Conservation (phyloP, 2,797 vertebrate genomes). For the Peromyscus nudipes region DNA sequence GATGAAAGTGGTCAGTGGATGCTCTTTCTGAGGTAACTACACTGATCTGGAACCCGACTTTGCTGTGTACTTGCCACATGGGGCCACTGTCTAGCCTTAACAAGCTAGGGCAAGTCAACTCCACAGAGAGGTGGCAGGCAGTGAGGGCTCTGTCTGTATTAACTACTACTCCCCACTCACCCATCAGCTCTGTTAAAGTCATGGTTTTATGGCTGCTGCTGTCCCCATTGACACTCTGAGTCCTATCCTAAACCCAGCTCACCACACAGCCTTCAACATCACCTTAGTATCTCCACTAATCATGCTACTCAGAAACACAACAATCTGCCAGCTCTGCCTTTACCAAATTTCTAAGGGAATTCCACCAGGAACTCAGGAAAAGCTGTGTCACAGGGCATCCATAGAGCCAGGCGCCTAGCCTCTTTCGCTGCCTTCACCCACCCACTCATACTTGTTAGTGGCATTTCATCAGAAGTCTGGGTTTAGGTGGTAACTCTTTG, state of each 20-base stretch:
- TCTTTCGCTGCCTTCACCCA: background rate
- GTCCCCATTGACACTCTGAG: background rate
- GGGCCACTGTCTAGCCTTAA: background rate
- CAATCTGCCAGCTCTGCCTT: background rate
- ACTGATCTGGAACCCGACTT: background rate
- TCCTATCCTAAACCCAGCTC: background rate
- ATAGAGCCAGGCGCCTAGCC: background rate
- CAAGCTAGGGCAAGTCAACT: background rate
- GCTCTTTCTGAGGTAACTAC: constrained; percentile 20
- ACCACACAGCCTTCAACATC: background rate
- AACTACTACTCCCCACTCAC: background rate
- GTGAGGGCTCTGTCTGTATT: background rate
- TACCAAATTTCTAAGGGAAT: background rate
- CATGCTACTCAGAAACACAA: background rate
- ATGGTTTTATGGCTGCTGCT: background rate
- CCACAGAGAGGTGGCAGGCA: background rate
- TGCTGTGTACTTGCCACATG: background rate
- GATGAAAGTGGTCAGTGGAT: constrained; percentile 8
- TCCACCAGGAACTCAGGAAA: background rate
- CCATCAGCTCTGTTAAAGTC: background rate
- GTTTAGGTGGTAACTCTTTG: background rate
- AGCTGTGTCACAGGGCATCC: background rate
- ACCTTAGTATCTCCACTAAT: background rate
- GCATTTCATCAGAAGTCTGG: background rate
- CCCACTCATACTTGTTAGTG: background rate